A percentile compares a stretch with the other conserved stretches of the same genome.
phyloP scores from a whole-genome alignment of 2,797 vertebrate species.

The Sebastes variabilis region DNA sequence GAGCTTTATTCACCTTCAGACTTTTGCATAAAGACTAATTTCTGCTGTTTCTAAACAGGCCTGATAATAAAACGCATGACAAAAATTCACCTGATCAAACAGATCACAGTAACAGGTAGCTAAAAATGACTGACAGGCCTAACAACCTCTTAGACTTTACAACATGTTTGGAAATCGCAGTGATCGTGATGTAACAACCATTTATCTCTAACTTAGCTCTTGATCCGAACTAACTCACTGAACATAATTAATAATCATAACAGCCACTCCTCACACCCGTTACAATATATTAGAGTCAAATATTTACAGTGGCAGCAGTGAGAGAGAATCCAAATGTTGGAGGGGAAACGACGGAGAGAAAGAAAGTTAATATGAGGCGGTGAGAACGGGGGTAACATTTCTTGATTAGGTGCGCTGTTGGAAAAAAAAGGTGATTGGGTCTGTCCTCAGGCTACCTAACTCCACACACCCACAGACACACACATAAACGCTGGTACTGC shows the following conservation, averaged over 20 bases:
- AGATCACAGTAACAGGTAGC: neutral
- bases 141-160: neutral
- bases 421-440: slow-evolving; percentile 39
- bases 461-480: slow-evolving; percentile 3
- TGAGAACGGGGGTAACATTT: slow-evolving; percentile 13
- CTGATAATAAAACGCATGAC: neutral
- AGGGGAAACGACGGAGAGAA: slow-evolving; percentile 1
- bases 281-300: slow-evolving; percentile 21
- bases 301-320: neutral
- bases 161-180: neutral
- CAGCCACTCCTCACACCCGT: neutral
- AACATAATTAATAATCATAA: slow-evolving; percentile 22
- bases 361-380: slow-evolving; percentile 6
- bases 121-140: neutral
- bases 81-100: neutral
- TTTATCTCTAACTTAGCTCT: slow-evolving; percentile 13
- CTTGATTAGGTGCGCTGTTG: slow-evolving; percentile 34
- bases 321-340: neutral
- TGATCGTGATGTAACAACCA: neutral
- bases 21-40: neutral
- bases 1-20: neutral
- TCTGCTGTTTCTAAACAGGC: neutral
- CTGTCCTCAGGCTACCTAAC: slow-evolving; percentile 55
- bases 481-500: slow-evolving; percentile 11
- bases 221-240: slow-evolving; percentile 6